Base-by-base conservation (phyloP, 2,888 invertebrate genomes). In the Vanessa cardui region DNA sequence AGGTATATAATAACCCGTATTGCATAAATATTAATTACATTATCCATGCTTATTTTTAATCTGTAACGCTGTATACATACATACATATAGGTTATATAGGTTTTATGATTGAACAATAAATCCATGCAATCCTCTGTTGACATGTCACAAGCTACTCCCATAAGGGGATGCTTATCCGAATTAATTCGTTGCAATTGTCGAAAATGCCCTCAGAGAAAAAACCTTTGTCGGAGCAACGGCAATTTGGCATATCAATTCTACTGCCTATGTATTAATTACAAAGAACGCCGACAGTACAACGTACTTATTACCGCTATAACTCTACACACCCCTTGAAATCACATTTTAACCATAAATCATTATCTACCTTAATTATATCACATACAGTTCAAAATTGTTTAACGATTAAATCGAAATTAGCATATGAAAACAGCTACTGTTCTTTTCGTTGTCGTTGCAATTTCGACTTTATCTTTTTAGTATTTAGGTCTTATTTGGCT, bases 261-360 rank as follows among this genome's bases (percentile, higher is more conserved):
- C 83, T 81, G 81, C 81, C 83, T 83, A 88, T 87, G 85, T 92
- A 90, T 90, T 89, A 88, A 89, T 92, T 91, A 90, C 90, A 89
- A 88, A 89, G 86, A 79, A 78, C 71, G 76, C 88, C 87, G 87
- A 80, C 85, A 84, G 78, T 84, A 85, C 87, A 85, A 80, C 73
- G 79, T 83, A 39, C 39, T 39, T 39, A 81, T 84, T 83, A 78
- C 84, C 77, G 86, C 82, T 88, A 85, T 82, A 84, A 86, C 81
- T 84, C 81, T 79, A 78, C 78, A 84, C 84, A 86, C 88, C 87
- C 88, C 83, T 86, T 78, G 79, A 77, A 81, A 84, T 80, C 73
- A 72, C 50, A 63, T 8, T 39, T 56, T n/a, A 39, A 12, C 20
- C 15, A 3, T 18, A 66, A 74, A 44, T 26, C 12, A 83, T 80